These are phyloP conservation scores for Pangasianodon hypophthalmus DNA, from an alignment of 2,113 vertebrate genomes.

Conservation along the genomic window DNA sequence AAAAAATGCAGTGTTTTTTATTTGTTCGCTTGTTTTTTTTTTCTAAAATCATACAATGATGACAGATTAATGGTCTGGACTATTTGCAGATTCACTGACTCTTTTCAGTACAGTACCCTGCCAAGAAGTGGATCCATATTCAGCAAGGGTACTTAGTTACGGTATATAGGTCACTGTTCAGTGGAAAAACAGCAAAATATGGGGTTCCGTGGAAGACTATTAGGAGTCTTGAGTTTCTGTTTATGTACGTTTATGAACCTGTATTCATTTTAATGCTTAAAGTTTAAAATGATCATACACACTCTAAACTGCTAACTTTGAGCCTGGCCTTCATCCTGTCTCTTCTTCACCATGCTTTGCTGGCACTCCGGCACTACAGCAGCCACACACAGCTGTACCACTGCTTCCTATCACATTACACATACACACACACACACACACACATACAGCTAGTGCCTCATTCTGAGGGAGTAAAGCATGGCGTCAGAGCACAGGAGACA, in stretches of 20 bases:
- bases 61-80: background rate
- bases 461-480: background rate
- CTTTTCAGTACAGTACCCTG: background rate
- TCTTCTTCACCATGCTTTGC: constrained; percentile 14
- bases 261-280: background rate
- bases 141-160: background rate
- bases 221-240: background rate
- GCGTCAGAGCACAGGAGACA: background rate
- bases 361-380: constrained; percentile 27
- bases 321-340: background rate
- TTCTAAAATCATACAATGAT: background rate
- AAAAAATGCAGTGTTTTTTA: background rate
- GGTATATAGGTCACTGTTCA: background rate
- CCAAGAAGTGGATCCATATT: background rate
- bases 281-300: background rate
- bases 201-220: background rate
- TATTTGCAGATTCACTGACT: background rate
- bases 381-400: constrained; percentile 43
- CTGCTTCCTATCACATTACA: constrained; percentile 40
- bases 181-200: background rate
- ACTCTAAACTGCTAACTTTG: background rate
- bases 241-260: background rate
- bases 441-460: background rate
- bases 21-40: background rate
- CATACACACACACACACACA: constrained; percentile 15